Base-by-base conservation (phyloP, 2,888 invertebrate species). In the Caenorhabditis drosophilae region DNA sequence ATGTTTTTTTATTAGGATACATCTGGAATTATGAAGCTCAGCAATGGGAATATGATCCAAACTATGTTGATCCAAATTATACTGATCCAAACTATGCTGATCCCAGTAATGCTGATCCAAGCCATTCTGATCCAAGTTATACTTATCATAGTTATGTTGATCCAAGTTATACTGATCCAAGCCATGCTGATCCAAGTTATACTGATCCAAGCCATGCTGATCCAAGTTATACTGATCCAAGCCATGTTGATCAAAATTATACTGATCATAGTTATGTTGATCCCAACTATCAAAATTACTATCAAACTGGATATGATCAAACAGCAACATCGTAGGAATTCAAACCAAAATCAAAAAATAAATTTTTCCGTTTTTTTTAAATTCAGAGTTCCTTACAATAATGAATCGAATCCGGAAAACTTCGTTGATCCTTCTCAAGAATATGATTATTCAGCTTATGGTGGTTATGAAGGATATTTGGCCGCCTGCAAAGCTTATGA, bases 11-110 rank as follows among this genome's bases (percentile, higher is more conserved):
- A 2, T 44, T 38, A 62, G 75, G 75, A 1, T 75, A 75, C 62
- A 63, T 71, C 15, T 75, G 73, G 73, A 73, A 75, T 48, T 73
- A 70, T 42, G 75, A 73, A 1, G 67, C 62, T 6, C 73, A 75
- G 27, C 55, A 71, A 53, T 75, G 73, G 73, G 73, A 73, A 26
- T 66, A 64, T 23, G 73, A 73, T 50, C 67, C 67, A 22, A 70
- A 67, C 50, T 73, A 72, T 38, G 67, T 57, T 23, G 69, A 73
- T 25, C 25, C 15, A 11, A 15, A 44, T 6, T 18, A 51, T 16
- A 25, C 35, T 23, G 9, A 40, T 18, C 20, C 47, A 22, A 56
- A n/a, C n/a, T n/a, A n/a, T n/a, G n/a, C n/a, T n/a, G n/a, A n/a
- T n/a, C n/a, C n/a, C n/a, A n/a, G n/a, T n/a, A n/a, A 57, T n/a